phyloP scores from a whole-genome alignment of 2,888 invertebrate genomes.

The Chloromyia formosa region DNA sequence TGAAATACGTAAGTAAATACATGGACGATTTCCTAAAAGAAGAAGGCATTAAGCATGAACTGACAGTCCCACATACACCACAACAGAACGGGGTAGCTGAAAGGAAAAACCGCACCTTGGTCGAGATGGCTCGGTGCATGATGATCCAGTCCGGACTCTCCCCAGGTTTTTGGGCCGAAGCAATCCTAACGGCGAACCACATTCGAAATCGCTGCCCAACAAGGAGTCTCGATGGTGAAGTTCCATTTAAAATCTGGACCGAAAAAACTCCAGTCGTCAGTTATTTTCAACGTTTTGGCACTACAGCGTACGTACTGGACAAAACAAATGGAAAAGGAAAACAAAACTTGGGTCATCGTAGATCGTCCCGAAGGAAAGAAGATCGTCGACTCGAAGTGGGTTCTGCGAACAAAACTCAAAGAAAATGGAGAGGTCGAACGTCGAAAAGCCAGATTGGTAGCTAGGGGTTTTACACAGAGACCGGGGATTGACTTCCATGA shows the following conservation, averaged over 20 bases:
- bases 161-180: constrained; percentile 21
- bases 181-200: background rate
- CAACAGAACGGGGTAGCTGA: constrained; percentile 15
- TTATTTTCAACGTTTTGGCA: constrained; percentile 1
- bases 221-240: background rate
- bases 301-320: background rate
- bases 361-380: background rate
- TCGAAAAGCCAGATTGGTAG: background rate
- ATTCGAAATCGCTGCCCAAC: background rate
- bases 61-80: constrained; percentile 8
- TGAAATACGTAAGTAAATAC: background rate
- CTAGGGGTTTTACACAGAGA: no score
- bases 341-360: background rate
- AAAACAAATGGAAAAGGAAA: background rate
- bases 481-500: no score
- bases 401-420: background rate
- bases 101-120: constrained; percentile 1
- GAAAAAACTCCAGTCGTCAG: background rate
- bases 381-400: background rate
- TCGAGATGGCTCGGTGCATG: background rate
- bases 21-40: background rate
- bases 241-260: background rate
- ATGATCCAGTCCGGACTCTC: no score
- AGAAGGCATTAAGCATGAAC: background rate
- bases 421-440: background rate